These are phyloP conservation scores for Labeo rohita DNA, from an alignment of 2,113 vertebrate genomes.

Conservation along the genomic window DNA sequence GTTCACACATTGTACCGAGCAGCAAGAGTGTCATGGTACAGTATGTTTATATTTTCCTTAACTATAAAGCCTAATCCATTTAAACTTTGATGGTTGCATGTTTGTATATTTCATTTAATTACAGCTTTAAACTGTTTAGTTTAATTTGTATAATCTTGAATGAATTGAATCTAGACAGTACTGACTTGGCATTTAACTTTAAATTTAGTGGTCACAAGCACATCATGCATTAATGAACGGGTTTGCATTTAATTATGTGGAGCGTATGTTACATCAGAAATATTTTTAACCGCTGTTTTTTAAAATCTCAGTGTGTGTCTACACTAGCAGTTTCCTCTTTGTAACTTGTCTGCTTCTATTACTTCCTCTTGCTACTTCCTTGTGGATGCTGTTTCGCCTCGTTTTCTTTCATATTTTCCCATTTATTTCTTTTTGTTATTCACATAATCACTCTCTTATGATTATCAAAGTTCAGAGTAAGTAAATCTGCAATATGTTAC, in stretches of 20 bases:
- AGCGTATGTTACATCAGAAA: not conserved
- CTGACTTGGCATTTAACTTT: not conserved
- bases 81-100: not conserved
- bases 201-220: not conserved
- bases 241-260: not conserved
- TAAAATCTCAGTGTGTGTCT: not conserved
- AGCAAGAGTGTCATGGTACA: not conserved
- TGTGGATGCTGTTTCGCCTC: not conserved
- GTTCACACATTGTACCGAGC: not conserved
- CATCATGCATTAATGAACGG: not conserved
- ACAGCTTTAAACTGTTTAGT: not conserved
- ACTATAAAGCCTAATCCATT: not conserved
- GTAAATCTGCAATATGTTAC: not conserved
- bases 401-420: not conserved
- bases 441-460: not conserved
- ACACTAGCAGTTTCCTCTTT: not conserved
- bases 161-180: not conserved
- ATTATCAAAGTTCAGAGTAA: not conserved
- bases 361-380: constrained; percentile 44
- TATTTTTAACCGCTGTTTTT: not conserved
- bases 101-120: not conserved
- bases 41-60: not conserved
- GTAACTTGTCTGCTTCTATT: constrained; percentile 3
- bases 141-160: not conserved
- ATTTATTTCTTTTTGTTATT: not conserved